Evolutionary conservation across 2,797 vertebrate species (phyloP).

Genomic region (Otus scops): DNA sequence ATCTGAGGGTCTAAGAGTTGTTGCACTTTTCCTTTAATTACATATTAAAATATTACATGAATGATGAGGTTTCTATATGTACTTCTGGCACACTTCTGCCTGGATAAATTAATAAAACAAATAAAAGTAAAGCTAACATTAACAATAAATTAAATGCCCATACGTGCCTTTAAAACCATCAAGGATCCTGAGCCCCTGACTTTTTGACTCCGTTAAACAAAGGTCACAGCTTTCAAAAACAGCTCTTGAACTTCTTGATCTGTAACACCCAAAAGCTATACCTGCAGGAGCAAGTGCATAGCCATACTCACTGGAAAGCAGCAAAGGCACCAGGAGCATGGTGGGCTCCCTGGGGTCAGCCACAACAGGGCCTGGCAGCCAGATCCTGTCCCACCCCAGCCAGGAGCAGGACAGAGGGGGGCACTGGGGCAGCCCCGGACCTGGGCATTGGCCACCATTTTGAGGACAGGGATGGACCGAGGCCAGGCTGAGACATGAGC

Average conservation of each 20-base stretch:
- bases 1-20: neutral
- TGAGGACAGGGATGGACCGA: rapidly evolving
- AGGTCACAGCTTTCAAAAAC: neutral
- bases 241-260: neutral
- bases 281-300: neutral
- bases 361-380: neutral
- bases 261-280: neutral
- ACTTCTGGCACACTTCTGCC: too few relatives aligned
- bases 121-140: neutral
- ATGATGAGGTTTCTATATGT: too few relatives aligned
- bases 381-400: neutral
- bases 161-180: neutral
- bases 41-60: neutral
- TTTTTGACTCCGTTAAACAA: neutral
- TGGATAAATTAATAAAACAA: neutral
- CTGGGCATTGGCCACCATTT: rapidly evolving
- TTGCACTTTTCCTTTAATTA: neutral
- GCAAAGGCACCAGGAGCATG: rapidly evolving
- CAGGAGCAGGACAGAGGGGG: neutral
- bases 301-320: neutral
- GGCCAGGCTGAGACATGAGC: rapidly evolving
- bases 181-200: neutral
- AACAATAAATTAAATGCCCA: neutral
- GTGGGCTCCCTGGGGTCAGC: rapidly evolving
- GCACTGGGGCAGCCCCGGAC: neutral